These are phyloP conservation scores for Enteromius thamalakanensis DNA, from an alignment of 2,797 vertebrate genomes.

Conservation along the genomic window DNA sequence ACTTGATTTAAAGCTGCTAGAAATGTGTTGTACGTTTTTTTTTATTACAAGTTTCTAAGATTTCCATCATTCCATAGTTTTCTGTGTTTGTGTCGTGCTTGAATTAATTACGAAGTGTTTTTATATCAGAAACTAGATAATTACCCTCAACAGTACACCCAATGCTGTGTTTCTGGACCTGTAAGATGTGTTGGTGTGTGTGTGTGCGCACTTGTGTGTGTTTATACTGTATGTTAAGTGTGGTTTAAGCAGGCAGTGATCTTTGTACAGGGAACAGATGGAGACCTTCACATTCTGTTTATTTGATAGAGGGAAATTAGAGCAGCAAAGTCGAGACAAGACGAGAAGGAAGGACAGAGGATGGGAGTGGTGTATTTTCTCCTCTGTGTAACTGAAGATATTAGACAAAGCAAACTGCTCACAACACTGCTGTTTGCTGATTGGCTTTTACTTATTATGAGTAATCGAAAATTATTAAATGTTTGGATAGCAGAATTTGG, in stretches of 20 bases:
- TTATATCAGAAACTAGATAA: slow-evolving; percentile 12
- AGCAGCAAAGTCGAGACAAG: not conserved
- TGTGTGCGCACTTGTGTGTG: not conserved
- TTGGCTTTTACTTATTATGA: not conserved
- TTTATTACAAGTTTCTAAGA: not conserved
- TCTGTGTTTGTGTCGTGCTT: not conserved
- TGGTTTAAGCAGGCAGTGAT: slow-evolving; percentile 41
- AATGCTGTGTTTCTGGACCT: slow-evolving; percentile 2
- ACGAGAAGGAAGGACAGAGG: slow-evolving; percentile 5
- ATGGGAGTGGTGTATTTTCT: slow-evolving; percentile 1
- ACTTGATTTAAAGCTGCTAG: not conserved
- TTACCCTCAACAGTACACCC: slow-evolving; percentile 29
- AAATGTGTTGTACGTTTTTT: not conserved
- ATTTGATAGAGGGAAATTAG: slow-evolving; percentile 22
- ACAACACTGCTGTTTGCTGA: not conserved
- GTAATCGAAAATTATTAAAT: not conserved
- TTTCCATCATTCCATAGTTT: not conserved
- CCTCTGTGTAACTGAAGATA: not conserved
- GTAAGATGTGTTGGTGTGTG: not conserved
- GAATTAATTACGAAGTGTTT: not conserved
- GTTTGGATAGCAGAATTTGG: not conserved
- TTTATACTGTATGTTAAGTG: slow-evolving; percentile 12
- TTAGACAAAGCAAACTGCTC: not conserved
- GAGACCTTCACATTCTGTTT: slow-evolving; percentile 28
- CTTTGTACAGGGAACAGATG: slow-evolving; percentile 41